Base-by-base conservation (phyloP, 2,797 vertebrate genomes). In the Alectoris magna region DNA sequence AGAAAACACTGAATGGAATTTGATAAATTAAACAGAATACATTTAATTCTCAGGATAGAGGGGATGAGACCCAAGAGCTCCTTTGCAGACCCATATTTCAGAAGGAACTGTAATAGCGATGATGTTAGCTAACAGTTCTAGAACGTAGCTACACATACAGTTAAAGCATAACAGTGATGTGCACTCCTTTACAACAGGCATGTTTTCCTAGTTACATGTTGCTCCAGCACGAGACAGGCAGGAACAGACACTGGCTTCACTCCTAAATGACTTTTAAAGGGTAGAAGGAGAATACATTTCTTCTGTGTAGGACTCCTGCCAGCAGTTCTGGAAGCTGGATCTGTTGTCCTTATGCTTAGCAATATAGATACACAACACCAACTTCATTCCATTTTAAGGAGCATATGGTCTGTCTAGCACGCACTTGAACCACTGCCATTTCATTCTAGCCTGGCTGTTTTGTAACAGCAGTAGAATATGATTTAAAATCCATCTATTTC, bases 391-490 rank as follows among this genome's bases (percentile, higher is more conserved):
- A 38, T 68, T 70, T 51, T 36, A 73, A 73, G 64, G 92, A 72
- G 56, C 81, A 84, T 71, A 77, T 60, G 71, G 43, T 51, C 62
- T 41, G 91, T 95, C 94, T 89, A 75, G 88, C 91, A 76, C 9
- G 43, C 4, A 2, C 82, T 75, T 91, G 93, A 96, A 94, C 46
- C 19, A 16, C 74, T 91, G 95, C 90, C 93, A 95, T 69, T 72
- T 59, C 83, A 56, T 72, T 67, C 91, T 51, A 90, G 58, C 43
- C 72, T 58, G 48, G 41, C 74, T 83, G 68, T 31, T 93, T 82
- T 74, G 49, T 46, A 60, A 79, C 62, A 82, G 82, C 58, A 64
- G 41, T 49, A 74, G 58, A 63, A 72, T 72, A 56, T n/a, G 55
- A 74, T 73, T 79, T 81, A 69, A 56, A 75, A 51, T 22, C 24